Evolutionary conservation across 1,140 invertebrate species (phyloP), one percentile per base, ranked within the genome.

Genomic region (Drosophila nigrodunni): DNA sequence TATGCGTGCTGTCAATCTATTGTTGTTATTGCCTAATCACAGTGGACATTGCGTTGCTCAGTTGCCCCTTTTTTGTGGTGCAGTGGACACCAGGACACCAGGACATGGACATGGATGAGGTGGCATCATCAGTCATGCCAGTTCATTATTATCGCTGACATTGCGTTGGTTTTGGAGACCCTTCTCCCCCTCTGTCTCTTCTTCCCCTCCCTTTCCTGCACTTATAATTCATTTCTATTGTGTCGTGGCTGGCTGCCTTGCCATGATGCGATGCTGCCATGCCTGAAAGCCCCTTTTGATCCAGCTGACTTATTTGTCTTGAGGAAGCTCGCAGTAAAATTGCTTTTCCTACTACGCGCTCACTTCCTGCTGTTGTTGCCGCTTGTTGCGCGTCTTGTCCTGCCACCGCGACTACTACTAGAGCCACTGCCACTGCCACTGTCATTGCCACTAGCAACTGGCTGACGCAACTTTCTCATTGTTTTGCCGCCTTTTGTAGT

Each of bases 231-330:
- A 83, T 90, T 90, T 82, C 82, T 82, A 88, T 91, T 85, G 88
- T 90, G 77, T 54, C 69, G 68, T 67, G 80, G 18, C 37, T 34
- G 82, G 77, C 15, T 47, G 44, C 54, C 69, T 72, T 77, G 79
- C 66, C 67, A 21, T 9, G 9, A 49, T 55, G 52, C 46, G 49
- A 43, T 87, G 77, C 30, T 87, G 77, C 57, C 64, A 77, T 78
- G 80, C 67, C 69, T 88, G 83, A 87, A 90, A 90, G 88, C 82
- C 82, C 85, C 74, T 90, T 90, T 90, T 90, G 88, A 90, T 90
- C 88, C 88, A 77, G 69, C 80, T 83, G 88, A 90, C 88, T 90
- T 91, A 90, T 91, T 90, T 90, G 88, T 90, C 88, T 90, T 87
- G 76, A 90, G 88, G 88, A 90, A 90, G 90, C 88, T 90, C 82